Evolutionary conservation across 2,113 vertebrate genomes (phyloP).

Genomic region (Urocynchramus pylzowi): DNA sequence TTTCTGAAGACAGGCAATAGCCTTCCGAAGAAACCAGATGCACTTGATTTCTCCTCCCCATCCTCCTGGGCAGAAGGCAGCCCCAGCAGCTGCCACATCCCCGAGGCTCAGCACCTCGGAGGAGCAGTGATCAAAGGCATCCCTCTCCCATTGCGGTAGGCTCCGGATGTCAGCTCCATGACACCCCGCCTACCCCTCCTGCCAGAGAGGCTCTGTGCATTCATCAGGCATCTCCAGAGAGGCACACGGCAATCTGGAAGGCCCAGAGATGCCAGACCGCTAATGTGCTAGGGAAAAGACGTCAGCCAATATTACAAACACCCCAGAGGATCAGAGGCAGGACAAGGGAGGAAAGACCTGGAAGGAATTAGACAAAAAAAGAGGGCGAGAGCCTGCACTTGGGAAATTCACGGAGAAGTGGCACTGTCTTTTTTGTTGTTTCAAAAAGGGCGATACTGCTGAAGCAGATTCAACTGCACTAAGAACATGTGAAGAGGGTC

Average conservation of each 20-base stretch:
- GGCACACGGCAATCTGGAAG: constrained; percentile 45
- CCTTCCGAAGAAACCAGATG: background rate
- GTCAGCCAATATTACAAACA: background rate
- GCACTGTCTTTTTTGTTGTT: background rate
- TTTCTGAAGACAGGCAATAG: background rate
- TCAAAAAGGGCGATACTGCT: background rate
- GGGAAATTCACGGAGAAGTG: background rate
- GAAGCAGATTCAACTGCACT: background rate
- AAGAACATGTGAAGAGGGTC: background rate
- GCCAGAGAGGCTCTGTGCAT: constrained; percentile 19
- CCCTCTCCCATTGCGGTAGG: background rate
- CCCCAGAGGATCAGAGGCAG: background rate
- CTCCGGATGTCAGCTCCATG: constrained; percentile 37
- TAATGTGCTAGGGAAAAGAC: constrained; percentile 28
- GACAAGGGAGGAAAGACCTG: constrained; percentile 22
- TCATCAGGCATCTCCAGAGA: constrained; percentile 53
- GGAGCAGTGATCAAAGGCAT: constrained; percentile 43
- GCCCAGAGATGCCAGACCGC: constrained; percentile 43
- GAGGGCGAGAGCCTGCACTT: background rate
- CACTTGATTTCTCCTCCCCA: background rate
- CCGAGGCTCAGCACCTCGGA: background rate
- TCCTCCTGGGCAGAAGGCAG: background rate
- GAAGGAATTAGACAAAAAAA: background rate
- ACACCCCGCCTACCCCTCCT: constrained; percentile 44
- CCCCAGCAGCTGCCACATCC: constrained; percentile 28